Conservation (phyloP, 1,140 invertebrate species). For the Drosophila takahashii region DNA sequence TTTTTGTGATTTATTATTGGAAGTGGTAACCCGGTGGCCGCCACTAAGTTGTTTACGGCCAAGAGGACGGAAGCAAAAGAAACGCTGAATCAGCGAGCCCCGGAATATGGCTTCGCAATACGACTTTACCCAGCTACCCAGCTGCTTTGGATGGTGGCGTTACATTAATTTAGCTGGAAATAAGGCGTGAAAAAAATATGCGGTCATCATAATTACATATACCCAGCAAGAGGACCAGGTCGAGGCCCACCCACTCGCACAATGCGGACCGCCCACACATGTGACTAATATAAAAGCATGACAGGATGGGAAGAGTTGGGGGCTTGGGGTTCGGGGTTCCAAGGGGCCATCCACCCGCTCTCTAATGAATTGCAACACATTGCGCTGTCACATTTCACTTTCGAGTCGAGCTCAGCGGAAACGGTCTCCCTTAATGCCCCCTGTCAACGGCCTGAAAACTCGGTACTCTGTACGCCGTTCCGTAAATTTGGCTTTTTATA, state of each 20-base stretch:
- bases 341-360: conserved; percentile 25
- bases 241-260: neutral
- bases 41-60: conserved; percentile 46
- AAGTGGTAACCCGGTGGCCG: conserved; percentile 45
- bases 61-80: conserved; percentile 25
- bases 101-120: conserved; percentile 2
- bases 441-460: conserved; percentile 38
- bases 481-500: conserved; percentile 39
- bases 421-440: conserved; percentile 45
- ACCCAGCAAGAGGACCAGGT: neutral
- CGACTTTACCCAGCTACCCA: conserved; percentile 6
- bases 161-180: conserved; percentile 54
- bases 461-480: conserved; percentile 1
- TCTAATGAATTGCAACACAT: conserved; percentile 77
- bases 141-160: conserved; percentile 17
- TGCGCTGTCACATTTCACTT: conserved; percentile 64
- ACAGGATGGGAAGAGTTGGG: conserved; percentile 5
- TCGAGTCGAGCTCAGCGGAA: conserved; percentile 55
- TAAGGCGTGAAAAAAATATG: conserved; percentile 61
- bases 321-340: neutral
- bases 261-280: conserved; percentile 10
- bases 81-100: conserved; percentile 38
- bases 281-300: conserved; percentile 37
- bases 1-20: conserved; percentile 52
- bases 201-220: conserved; percentile 74